These are phyloP conservation scores for Hirtodrosophila histrioides DNA, from an alignment of 2,888 invertebrate species.

Conservation along the genomic window DNA sequence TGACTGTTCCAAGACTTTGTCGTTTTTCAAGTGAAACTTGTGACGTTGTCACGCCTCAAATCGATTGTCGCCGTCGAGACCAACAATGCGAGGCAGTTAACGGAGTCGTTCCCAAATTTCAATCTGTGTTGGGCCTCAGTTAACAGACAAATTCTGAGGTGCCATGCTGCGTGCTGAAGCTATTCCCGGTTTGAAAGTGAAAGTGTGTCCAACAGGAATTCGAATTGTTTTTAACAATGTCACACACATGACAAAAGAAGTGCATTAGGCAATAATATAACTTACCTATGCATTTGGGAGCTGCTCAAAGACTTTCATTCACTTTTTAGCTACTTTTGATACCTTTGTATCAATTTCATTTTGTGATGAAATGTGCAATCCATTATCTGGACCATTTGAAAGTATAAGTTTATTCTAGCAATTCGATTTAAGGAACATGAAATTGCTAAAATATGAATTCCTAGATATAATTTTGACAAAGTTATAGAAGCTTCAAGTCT, in stretches of 20 bases:
- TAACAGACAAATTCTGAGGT: conserved; percentile 38
- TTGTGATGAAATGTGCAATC: too few species aligned
- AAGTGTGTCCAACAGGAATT: conserved; percentile 27
- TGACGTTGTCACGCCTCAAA: conserved; percentile 67
- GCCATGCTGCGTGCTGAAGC: conserved; percentile 20
- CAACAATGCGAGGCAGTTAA: conserved; percentile 37
- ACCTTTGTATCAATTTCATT: too few species aligned
- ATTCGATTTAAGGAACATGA: too few species aligned
- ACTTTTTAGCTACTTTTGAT: too few species aligned
- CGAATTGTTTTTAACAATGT: conserved; percentile 1
- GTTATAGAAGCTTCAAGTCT: too few species aligned
- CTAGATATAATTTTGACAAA: too few species aligned
- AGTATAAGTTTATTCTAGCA: too few species aligned
- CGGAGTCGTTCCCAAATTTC: conserved; percentile 42
- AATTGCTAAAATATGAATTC: too few species aligned
- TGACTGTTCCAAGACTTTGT: conserved; percentile 29
- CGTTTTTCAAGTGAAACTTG: conserved; percentile 67
- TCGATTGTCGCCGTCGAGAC: conserved; percentile 53
- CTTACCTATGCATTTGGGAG: too few species aligned
- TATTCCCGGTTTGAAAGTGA: conserved; percentile 32
- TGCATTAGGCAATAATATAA: neutral
- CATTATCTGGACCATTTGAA: too few species aligned
- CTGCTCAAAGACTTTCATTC: too few species aligned
- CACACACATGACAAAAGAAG: neutral
- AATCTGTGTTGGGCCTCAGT: conserved; percentile 15